Conservation (phyloP, 2,797 vertebrate genomes). For the Phoebastria nigripes region DNA sequence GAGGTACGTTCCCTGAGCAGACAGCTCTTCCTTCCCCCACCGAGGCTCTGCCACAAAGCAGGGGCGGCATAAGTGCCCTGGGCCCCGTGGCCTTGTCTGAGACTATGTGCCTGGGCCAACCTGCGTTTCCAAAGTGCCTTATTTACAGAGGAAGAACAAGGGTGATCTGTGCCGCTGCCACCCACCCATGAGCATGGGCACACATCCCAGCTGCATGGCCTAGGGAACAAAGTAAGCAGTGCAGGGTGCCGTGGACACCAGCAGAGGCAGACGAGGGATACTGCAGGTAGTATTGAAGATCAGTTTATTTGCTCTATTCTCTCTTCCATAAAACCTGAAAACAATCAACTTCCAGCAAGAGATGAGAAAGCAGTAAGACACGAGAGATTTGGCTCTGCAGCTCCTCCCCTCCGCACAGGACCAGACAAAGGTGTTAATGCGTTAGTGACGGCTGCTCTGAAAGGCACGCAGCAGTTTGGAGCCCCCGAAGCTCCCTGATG, state of each 20-base stretch:
- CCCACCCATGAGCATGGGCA: not conserved
- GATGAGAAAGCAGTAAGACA: conserved; percentile 17
- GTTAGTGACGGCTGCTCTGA: not conserved
- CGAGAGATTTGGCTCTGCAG: not conserved
- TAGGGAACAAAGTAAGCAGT: not conserved
- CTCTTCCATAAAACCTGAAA: not conserved
- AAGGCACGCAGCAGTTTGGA: not conserved
- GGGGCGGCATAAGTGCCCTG: not conserved
- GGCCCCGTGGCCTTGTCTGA: not conserved
- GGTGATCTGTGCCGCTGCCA: not conserved
- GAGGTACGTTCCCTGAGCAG: not conserved
- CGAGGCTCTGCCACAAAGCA: rapidly evolving
- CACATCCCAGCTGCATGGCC: not conserved
- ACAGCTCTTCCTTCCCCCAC: not conserved
- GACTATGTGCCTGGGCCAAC: rapidly evolving
- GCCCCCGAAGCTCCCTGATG: not conserved
- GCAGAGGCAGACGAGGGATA: not conserved
- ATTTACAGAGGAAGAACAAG: not conserved
- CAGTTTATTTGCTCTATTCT: conserved; percentile 45
- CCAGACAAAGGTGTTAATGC: not conserved
- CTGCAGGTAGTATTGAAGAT: not conserved
- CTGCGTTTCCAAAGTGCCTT: not conserved
- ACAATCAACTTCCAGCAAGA: not conserved
- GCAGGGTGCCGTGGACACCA: rapidly evolving
- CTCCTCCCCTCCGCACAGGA: not conserved